Evolutionary conservation across 2,113 vertebrate species (phyloP), one percentile per base, ranked within the genome.

Genomic region (Mesocricetus auratus): DNA sequence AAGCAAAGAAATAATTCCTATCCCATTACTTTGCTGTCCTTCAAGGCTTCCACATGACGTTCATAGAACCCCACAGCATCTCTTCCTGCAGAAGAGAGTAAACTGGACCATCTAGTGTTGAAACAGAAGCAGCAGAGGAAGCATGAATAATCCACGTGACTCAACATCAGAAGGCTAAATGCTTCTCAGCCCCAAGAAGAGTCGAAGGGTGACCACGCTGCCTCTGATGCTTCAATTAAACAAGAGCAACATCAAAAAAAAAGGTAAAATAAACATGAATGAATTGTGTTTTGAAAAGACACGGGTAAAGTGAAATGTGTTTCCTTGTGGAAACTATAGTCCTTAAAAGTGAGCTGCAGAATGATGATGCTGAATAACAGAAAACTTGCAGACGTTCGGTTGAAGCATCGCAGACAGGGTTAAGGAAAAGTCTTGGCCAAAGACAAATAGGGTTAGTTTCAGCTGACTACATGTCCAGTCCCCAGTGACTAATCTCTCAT

Each of bases 391-490:
- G 4, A 45, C 2, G 47, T 33, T 6, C 47, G 36, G 50, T 22
- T 86, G 78, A 88, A 71, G 45, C 26, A 39, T 26, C 68, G 45
- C 31, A 85, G 71, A 69, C 22, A 36, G 75, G 90, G 69, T 82
- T 86, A 73, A 75, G 15, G 19, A 21, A 88, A 97, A 79, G 15
- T 36, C 39, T 85, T 90, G 56, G 36, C 91, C 29, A 66, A 86
- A 97, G 93, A 95, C 13, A 90, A 90, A 89, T 11, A 71, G 17
- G 17, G 21, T 74, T 85, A n/a, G 26, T 69, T 86, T 39, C 45
- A 68, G 85, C 68, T 90, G 75, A 94, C 58, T 29, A 90, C 69
- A 75, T 58, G 42, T 66, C 81, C 50, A 39, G 45, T 60, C 33
- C 45, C 13, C n/a, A 81, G 5, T 58, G 91, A 94, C 4, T 66